A percentile compares a stretch with the other conserved stretches of the same genome.
These are phyloP conservation scores for Athripsodes cinereus DNA, from an alignment of 2,888 invertebrate species.

Conservation along the genomic window DNA sequence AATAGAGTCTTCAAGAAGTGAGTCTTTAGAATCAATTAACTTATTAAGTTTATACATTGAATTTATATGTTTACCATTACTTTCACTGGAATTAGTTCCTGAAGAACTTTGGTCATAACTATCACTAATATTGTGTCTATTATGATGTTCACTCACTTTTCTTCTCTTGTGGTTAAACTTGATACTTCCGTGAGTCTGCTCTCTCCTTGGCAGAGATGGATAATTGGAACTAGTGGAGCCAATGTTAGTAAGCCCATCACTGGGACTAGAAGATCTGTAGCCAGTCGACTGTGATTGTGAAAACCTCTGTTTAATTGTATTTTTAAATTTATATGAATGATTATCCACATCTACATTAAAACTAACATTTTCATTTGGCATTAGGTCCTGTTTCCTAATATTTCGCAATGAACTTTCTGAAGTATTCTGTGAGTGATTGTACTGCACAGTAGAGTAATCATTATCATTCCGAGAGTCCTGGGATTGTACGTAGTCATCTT, in stretches of 20 bases:
- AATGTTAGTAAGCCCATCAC: conserved; percentile 17
- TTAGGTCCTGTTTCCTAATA: conserved; percentile 42
- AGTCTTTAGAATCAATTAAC: conserved; percentile 6
- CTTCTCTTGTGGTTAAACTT: conserved; percentile 22
- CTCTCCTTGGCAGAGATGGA: conserved; percentile 12
- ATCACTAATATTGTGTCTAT: conserved; percentile 10
- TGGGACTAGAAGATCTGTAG: conserved; percentile 24
- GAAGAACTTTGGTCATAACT: conserved; percentile 19
- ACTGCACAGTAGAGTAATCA: conserved; percentile 36
- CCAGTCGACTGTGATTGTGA: conserved; percentile 45
- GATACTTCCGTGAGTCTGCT: conserved; percentile 14
- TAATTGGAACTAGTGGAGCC: conserved; percentile 10
- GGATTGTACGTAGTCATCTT: not conserved
- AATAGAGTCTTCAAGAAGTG: conserved; percentile 3
- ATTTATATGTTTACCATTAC: conserved; percentile 15
- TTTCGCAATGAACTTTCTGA: conserved; percentile 36
- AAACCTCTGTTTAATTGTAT: conserved; percentile 86
- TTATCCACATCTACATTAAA: conserved; percentile 42
- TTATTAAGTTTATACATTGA: conserved; percentile 12
- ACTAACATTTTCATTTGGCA: conserved; percentile 34
- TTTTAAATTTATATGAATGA: conserved; percentile 87
- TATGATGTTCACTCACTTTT: conserved; percentile 19
- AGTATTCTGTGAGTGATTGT: conserved; percentile 24
- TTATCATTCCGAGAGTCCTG: conserved; percentile 24
- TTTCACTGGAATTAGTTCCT: conserved; percentile 23